A percentile compares a stretch with the other conserved stretches of the same genome.
These are phyloP conservation scores for Limnephilus marmoratus DNA, from an alignment of 2,888 invertebrate genomes.

Conservation along the genomic window DNA sequence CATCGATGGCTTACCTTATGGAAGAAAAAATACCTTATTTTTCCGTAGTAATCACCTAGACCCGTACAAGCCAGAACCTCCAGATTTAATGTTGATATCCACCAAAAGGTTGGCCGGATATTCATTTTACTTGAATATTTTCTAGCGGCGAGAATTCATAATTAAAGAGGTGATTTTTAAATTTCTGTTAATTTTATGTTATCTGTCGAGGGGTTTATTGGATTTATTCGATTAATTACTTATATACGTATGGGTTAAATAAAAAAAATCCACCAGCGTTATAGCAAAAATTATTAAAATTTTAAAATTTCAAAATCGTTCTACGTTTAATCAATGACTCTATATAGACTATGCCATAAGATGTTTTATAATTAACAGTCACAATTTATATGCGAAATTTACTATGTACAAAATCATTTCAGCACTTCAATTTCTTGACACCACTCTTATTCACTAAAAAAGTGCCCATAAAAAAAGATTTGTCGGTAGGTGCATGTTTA, in stretches of 20 bases:
- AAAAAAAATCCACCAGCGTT: too few relatives aligned
- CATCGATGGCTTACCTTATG: conserved; percentile 7
- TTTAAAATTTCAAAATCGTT: too few relatives aligned
- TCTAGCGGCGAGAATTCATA: neutral
- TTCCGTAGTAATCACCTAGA: neutral
- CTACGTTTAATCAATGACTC: too few relatives aligned
- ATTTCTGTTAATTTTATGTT: neutral
- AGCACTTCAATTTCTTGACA: too few relatives aligned
- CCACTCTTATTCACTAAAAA: too few relatives aligned
- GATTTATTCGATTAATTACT: neutral
- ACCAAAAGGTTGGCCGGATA: neutral
- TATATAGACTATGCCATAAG: too few relatives aligned
- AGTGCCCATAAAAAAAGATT: too few relatives aligned
- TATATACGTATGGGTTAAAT: neutral
- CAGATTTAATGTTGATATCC: neutral
- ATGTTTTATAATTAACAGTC: too few relatives aligned
- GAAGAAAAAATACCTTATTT: neutral
- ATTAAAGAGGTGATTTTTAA: neutral
- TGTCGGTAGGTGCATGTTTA: too few relatives aligned
- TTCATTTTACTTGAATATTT: neutral
- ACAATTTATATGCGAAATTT: too few relatives aligned
- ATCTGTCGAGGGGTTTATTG: neutral
- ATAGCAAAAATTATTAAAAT: too few relatives aligned
- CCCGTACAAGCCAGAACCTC: neutral
- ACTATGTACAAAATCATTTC: too few relatives aligned